Evolutionary conservation across 2,797 vertebrate genomes (phyloP).

Genomic region (Myripristis jacobus): DNA sequence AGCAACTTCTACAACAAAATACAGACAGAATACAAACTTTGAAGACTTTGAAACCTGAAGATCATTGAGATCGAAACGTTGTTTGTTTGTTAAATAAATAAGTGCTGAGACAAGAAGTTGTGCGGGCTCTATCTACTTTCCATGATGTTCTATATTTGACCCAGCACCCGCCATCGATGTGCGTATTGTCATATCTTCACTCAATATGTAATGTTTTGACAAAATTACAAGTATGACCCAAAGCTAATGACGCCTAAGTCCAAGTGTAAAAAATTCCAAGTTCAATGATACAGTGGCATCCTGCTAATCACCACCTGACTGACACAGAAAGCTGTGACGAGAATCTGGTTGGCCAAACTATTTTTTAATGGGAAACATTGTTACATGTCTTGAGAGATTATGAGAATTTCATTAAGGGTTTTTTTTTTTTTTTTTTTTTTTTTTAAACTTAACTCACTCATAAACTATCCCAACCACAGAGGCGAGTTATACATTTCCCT

Average conservation of each 20-base stretch:
- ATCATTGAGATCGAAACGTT: too few relatives aligned
- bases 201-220: not conserved
- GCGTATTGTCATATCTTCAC: too few relatives aligned
- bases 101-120: too few relatives aligned
- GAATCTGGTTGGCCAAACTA: not conserved
- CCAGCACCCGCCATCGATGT: too few relatives aligned
- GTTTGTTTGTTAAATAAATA: too few relatives aligned
- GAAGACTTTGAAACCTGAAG: too few relatives aligned
- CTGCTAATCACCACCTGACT: not conserved
- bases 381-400: not conserved
- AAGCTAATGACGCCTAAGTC: not conserved
- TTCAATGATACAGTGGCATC: not conserved
- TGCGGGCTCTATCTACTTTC: too few relatives aligned
- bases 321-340: not conserved
- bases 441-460: not conserved
- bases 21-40: too few relatives aligned
- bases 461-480: constrained; percentile 22
- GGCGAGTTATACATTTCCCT: constrained; percentile 55
- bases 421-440: not conserved
- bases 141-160: too few relatives aligned
- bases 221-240: not conserved
- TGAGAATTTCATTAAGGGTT: not conserved
- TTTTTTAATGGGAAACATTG: not conserved
- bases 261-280: not conserved
- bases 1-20: too few relatives aligned